Evolutionary conservation across 2,113 vertebrate species (phyloP), one percentile per base, ranked within the genome.

Genomic region (Microtus oregoni): DNA sequence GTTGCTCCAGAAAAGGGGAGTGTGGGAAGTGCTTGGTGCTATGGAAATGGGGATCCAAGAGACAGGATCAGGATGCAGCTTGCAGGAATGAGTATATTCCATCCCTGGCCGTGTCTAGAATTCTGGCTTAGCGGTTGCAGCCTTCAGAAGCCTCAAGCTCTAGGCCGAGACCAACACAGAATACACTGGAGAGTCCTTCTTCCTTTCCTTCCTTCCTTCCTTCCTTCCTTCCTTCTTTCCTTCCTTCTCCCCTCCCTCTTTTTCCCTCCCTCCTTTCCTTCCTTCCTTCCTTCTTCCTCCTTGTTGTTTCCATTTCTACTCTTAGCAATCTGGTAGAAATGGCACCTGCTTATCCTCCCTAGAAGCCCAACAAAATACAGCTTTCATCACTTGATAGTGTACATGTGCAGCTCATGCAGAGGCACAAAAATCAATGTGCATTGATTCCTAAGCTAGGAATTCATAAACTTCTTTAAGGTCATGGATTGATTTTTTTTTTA

Each of bases 381-480:
- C 98, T 97, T 90, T 97, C 98, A 97, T 97, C 98, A 96, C 95
- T 96, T 89, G 97, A 78, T 47, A 41, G 97, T 19, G 50, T 89
- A 83, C 98, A 86, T 20, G 97, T 88, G 38, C 41, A 98, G 96
- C 97, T 96, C 98, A 92, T 73, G 97, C 98, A 97, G 98, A 98
- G 97, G 96, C 97, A 94, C 89, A 94, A 65, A 98, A 98, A 98
- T 99, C 98, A 70, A 99, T 99, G 98, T 0, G 0, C 97, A 99
- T 98, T 97, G 98, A 99, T 98, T 98, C 97, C 97, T 86, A 77
- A 97, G 98, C 98, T 96, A 98, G 98, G 98, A 98, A 98, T 99
- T 99, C 98, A 99, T 98, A 99, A 99, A 98, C 98, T 98, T 98
- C 98, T 98, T 98, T 98, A 98, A 99, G 98, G 98, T 98, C 98